Percentiles rank a stretch among this genome's conserved stretches.
These are phyloP conservation scores for Martes martes DNA, from an alignment of 2,113 vertebrate species.

Conservation along the genomic window DNA sequence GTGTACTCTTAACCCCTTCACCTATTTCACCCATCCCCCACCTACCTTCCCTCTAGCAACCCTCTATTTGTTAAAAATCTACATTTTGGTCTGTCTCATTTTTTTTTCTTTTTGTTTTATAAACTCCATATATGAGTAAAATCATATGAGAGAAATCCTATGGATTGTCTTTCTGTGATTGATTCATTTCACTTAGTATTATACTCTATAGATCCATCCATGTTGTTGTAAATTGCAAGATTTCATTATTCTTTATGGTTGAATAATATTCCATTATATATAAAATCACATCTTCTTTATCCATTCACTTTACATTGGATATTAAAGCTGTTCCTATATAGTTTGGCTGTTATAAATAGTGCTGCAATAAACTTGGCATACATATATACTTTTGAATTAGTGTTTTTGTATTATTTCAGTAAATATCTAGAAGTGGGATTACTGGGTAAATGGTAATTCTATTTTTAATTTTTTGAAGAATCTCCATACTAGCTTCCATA, in stretches of 20 bases:
- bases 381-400: not conserved
- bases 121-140: not conserved
- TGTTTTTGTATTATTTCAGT: not conserved
- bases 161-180: not conserved
- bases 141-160: not conserved
- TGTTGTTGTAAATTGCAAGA: not conserved
- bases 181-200: not conserved
- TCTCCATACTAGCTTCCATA: not conserved
- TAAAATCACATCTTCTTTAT: not conserved
- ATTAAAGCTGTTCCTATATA: not conserved
- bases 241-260: not conserved
- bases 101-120: not conserved
- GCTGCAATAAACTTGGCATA: not conserved
- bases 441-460: not conserved
- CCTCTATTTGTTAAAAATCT: not conserved
- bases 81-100: not conserved
- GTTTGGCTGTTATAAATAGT: not conserved
- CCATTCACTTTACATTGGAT: not conserved
- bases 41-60: not conserved
- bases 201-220: not conserved
- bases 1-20: not conserved
- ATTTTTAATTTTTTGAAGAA: not conserved
- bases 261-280: not conserved
- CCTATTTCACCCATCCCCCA: not conserved
- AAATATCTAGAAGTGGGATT: not conserved